Evolutionary conservation across 2,113 vertebrate genomes (phyloP).

Genomic region (zebrafish (Danio rerio)): DNA sequence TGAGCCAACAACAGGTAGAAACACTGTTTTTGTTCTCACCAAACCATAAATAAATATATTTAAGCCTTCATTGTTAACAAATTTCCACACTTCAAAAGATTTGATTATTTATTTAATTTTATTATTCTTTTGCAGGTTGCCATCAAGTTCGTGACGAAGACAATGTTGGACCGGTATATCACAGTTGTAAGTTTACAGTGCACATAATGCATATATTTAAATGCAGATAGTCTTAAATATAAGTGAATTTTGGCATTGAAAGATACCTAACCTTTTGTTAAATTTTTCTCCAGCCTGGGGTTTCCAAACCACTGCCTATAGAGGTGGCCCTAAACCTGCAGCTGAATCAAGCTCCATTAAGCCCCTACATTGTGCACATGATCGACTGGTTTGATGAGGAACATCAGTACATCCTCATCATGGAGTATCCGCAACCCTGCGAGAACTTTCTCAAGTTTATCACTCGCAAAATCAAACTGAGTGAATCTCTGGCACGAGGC

Average conservation of each 20-base stretch:
- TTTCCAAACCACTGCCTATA: constrained; percentile 49
- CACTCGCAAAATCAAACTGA: constrained; percentile 48
- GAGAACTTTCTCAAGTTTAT: too few relatives aligned
- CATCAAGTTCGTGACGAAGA: constrained; percentile 1
- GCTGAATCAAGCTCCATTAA: constrained; percentile 51
- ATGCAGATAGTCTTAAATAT: not conserved
- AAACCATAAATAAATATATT: not conserved
- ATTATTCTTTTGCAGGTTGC: not conserved
- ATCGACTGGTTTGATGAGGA: constrained; percentile 67
- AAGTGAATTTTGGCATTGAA: not conserved
- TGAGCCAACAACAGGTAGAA: not conserved
- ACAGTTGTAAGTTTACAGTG: constrained; percentile 53
- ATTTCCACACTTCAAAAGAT: constrained; percentile 64
- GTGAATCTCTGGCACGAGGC: constrained; percentile 47
- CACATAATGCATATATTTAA: not conserved
- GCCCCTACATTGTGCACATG: constrained; percentile 58
- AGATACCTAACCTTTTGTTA: not conserved
- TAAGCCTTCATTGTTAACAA: constrained; percentile 25
- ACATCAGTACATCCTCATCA: constrained; percentile 48
- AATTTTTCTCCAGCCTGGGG: constrained; percentile 28
- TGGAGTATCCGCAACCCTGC: too few relatives aligned
- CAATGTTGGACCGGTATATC: constrained; percentile 24
- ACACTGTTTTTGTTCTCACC: not conserved
- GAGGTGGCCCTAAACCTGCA: constrained; percentile 67
- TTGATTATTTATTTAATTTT: constrained; percentile 30